Conservation (phyloP, 1,140 invertebrate species). For the Wasmannia auropunctata region DNA sequence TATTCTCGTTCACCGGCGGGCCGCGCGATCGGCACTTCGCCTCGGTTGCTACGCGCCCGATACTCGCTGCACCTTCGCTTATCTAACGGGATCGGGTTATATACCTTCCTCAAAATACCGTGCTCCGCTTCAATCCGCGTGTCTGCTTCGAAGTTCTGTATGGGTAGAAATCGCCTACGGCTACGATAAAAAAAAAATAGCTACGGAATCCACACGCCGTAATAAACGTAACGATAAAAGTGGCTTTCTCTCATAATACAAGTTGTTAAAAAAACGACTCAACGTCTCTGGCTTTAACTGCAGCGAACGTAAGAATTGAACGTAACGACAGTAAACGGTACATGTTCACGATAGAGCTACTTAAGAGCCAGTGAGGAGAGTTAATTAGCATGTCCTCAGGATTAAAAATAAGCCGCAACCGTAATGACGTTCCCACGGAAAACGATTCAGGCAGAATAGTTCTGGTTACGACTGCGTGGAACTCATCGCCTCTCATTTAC, state of each 20-base stretch:
- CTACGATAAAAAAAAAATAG: background rate
- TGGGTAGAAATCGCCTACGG: background rate
- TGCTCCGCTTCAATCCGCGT: too few species aligned
- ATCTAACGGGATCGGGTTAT: slow-evolving; percentile 26
- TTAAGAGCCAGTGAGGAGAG: background rate
- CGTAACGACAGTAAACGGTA: background rate
- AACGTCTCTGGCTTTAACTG: background rate
- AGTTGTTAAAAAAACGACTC: background rate
- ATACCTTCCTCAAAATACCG: background rate
- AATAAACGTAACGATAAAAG: background rate
- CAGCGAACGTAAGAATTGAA: background rate
- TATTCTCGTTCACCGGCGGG: background rate
- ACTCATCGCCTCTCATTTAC: background rate
- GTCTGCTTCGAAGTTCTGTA: background rate
- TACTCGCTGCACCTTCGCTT: background rate
- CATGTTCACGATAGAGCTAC: background rate
- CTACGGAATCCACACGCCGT: background rate
- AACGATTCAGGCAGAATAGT: background rate
- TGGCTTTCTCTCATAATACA: background rate
- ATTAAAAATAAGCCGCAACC: slow-evolving; percentile 16
- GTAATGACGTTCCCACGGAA: slow-evolving; percentile 24
- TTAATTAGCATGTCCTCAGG: background rate
- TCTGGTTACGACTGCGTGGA: background rate
- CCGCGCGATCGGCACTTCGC: background rate
- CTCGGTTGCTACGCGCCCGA: background rate